Percentiles rank a stretch among this genome's conserved stretches.
These are phyloP conservation scores for Montipora capitata DNA, from an alignment of 92 coral and sea anemone species.

Conservation along the genomic window DNA sequence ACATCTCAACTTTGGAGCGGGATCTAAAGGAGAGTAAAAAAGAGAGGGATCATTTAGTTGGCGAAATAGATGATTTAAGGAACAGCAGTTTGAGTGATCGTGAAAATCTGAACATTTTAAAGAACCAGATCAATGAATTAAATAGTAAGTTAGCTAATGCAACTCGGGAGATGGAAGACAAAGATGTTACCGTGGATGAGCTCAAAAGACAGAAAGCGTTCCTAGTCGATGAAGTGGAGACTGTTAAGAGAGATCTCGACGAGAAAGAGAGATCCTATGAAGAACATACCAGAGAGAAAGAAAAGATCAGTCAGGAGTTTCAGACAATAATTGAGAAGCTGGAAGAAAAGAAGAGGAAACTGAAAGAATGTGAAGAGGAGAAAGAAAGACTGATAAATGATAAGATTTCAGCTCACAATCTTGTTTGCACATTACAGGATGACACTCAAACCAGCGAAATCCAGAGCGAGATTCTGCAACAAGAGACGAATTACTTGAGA, in stretches of 20 bases:
- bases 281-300: constrained; percentile 64
- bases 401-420: constrained; percentile 79
- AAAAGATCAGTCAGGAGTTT: constrained; percentile 46
- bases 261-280: constrained; percentile 62
- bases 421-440: constrained; percentile 78
- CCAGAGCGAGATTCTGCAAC: constrained; percentile 67
- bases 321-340: constrained; percentile 54
- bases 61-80: constrained; percentile 77
- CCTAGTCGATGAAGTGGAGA: constrained; percentile 74
- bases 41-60: constrained; percentile 69
- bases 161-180: constrained; percentile 62
- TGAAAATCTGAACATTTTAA: constrained; percentile 64
- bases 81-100: constrained; percentile 67
- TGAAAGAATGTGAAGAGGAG: constrained; percentile 82
- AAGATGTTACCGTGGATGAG: constrained; percentile 55
- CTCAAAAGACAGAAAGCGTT: constrained; percentile 47
- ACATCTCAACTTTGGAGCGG: constrained; percentile 64
- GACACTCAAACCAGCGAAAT: constrained; percentile 67
- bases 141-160: constrained; percentile 67
- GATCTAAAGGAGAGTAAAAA: constrained; percentile 60
- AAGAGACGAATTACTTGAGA: constrained; percentile 65
- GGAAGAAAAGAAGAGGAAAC: constrained; percentile 64
- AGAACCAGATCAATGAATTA: constrained; percentile 62
- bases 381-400: constrained; percentile 87
- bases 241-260: constrained; percentile 66